These are phyloP conservation scores for Melieria omissa DNA, from an alignment of 2,888 invertebrate species.

Conservation along the genomic window DNA sequence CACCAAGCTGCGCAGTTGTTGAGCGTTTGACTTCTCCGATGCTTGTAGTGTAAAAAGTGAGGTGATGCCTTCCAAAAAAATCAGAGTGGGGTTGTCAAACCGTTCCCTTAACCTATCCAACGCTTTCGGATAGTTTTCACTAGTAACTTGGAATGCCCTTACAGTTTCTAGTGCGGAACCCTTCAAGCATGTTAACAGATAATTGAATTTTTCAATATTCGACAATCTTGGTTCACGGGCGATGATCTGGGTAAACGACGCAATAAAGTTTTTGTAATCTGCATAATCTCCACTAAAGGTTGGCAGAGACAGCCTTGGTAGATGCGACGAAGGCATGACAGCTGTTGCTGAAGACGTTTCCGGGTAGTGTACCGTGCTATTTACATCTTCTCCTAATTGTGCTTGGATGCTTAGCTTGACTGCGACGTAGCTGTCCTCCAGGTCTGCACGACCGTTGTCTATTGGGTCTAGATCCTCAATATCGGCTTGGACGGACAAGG, in stretches of 20 bases:
- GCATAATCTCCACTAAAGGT: slow-evolving; percentile 34
- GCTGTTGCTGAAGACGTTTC: background rate
- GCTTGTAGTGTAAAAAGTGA: background rate
- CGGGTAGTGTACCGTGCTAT: background rate
- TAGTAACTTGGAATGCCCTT: slow-evolving; percentile 6
- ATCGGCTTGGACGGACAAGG: background rate
- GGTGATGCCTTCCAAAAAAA: background rate
- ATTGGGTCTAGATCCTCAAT: background rate
- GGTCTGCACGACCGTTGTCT: slow-evolving; percentile 6
- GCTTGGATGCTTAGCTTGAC: slow-evolving; percentile 7
- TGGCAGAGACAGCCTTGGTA: slow-evolving; percentile 19
- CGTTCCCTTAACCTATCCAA: slow-evolving; percentile 1
- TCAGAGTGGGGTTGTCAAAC: slow-evolving; percentile 8
- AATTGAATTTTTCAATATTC: slow-evolving; percentile 35
- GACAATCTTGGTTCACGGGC: slow-evolving; percentile 25
- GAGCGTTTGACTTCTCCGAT: background rate
- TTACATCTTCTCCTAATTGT: slow-evolving; percentile 9
- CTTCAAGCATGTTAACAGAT: slow-evolving; percentile 25
- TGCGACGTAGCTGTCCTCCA: slow-evolving; percentile 9
- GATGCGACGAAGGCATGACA: background rate
- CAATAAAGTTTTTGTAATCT: slow-evolving; percentile 37
- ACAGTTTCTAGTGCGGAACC: background rate
- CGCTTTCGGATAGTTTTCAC: background rate
- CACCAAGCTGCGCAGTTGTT: slow-evolving; percentile 5
- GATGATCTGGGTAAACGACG: slow-evolving; percentile 32